Conservation (phyloP, 2,797 vertebrate genomes). For the Amblyopsis hoosieri region DNA sequence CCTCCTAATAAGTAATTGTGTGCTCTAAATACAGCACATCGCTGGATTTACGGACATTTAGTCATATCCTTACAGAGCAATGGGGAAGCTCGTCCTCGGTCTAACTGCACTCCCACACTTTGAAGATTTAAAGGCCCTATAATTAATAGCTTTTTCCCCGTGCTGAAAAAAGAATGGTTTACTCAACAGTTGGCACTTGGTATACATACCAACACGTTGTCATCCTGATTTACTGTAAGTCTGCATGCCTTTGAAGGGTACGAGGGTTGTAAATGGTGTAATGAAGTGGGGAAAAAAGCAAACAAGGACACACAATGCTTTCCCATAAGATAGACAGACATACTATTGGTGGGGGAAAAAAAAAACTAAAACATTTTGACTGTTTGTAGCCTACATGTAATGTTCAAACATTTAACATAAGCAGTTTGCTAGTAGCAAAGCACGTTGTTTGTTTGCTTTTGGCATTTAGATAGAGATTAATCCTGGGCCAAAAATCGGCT, state of each 20-base stretch:
- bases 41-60: slow-evolving; percentile 66
- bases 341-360: slow-evolving; percentile 8
- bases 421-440: slow-evolving; percentile 63
- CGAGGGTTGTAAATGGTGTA: slow-evolving; percentile 66
- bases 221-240: slow-evolving; percentile 78
- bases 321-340: slow-evolving; percentile 23
- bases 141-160: slow-evolving; percentile 77
- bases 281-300: slow-evolving; percentile 65
- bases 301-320: slow-evolving; percentile 45
- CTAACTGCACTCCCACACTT: slow-evolving; percentile 65
- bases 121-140: slow-evolving; percentile 80
- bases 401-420: slow-evolving; percentile 28
- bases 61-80: slow-evolving; percentile 75
- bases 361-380: slow-evolving; percentile 5
- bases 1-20: slow-evolving; percentile 52
- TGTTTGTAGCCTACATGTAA: slow-evolving; percentile 28
- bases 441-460: slow-evolving; percentile 71
- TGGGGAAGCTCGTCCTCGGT: slow-evolving; percentile 62
- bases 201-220: slow-evolving; percentile 78
- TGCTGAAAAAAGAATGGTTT: slow-evolving; percentile 68
- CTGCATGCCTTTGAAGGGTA: slow-evolving; percentile 65
- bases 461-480: slow-evolving; percentile 59
- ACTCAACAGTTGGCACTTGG: slow-evolving; percentile 78
- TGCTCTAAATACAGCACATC: slow-evolving; percentile 63
- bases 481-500: slow-evolving; percentile 69